These are phyloP conservation scores for Heliothis peltigera DNA, from an alignment of 2,888 invertebrate species.

Conservation along the genomic window DNA sequence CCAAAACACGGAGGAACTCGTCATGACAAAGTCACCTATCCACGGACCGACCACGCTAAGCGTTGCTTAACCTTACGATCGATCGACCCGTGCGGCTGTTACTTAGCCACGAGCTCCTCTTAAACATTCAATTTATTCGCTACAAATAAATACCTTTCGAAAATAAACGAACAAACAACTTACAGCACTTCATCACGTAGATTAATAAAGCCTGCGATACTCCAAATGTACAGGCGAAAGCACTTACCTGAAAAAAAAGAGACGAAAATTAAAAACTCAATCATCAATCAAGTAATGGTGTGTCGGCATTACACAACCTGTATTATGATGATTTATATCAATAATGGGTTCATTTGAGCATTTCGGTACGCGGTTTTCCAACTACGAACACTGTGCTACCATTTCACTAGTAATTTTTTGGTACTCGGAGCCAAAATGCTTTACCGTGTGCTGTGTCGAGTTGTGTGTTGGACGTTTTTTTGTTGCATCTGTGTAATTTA, in stretches of 20 bases:
- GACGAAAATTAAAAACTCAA: constrained; percentile 66
- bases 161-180: constrained; percentile 32
- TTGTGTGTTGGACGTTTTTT: constrained; percentile 48
- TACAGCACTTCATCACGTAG: constrained; percentile 40
- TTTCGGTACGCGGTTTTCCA: constrained; percentile 49
- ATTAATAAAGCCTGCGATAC: constrained; percentile 51
- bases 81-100: no score
- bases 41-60: no score
- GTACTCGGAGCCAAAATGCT: constrained; percentile 15
- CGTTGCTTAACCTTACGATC: no score
- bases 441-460: constrained; percentile 20
- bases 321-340: constrained; percentile 71
- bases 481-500: constrained; percentile 59
- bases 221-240: constrained; percentile 52
- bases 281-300: constrained; percentile 75
- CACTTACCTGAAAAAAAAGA: constrained; percentile 72
- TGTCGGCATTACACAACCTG: constrained; percentile 45
- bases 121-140: background rate
- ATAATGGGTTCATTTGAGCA: constrained; percentile 68
- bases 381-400: constrained; percentile 43
- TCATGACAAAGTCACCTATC: no score
- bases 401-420: constrained; percentile 29
- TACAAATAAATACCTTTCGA: background rate
- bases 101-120: no score
- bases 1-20: no score